Conservation (phyloP, 2,888 invertebrate species). For the Drosophila pseudotalamancana region DNA sequence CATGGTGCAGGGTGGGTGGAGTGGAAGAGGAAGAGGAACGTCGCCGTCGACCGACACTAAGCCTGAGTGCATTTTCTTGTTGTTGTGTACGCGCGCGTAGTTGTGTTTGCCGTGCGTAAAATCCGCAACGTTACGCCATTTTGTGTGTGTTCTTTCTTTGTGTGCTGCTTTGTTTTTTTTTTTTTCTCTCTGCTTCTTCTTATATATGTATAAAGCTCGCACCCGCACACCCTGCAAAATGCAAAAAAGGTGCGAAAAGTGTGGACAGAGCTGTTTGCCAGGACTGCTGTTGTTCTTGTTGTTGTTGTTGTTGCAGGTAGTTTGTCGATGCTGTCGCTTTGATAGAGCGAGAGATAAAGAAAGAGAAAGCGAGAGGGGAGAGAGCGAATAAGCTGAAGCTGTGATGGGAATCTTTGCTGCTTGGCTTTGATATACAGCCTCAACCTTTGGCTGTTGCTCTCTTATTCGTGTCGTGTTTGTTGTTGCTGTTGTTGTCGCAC, state of each 20-base stretch:
- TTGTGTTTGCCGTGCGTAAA: constrained; percentile 78
- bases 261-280: constrained; percentile 41
- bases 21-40: constrained; percentile 42
- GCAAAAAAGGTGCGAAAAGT: constrained; percentile 76
- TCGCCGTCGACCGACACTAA: constrained; percentile 66
- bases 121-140: constrained; percentile 78
- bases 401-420: constrained; percentile 41
- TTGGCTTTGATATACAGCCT: constrained; percentile 56
- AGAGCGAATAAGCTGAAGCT: constrained; percentile 18
- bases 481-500: constrained; percentile 20
- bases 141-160: constrained; percentile 75
- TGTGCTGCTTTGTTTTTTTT: constrained; percentile 32
- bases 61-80: constrained; percentile 80
- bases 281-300: constrained; percentile 4
- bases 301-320: constrained; percentile 40
- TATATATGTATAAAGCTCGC: constrained; percentile 33
- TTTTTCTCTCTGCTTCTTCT: constrained; percentile 6
- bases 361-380: constrained; percentile 5
- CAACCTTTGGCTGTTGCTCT: constrained; percentile 54
- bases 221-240: constrained; percentile 57
- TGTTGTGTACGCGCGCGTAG: constrained; percentile 78
- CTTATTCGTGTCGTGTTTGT: constrained; percentile 19
- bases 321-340: constrained; percentile 71
- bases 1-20: not conserved
- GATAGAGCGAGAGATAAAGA: constrained; percentile 21